Conservation (phyloP, 2,888 invertebrate genomes). For the Nezara viridula region DNA sequence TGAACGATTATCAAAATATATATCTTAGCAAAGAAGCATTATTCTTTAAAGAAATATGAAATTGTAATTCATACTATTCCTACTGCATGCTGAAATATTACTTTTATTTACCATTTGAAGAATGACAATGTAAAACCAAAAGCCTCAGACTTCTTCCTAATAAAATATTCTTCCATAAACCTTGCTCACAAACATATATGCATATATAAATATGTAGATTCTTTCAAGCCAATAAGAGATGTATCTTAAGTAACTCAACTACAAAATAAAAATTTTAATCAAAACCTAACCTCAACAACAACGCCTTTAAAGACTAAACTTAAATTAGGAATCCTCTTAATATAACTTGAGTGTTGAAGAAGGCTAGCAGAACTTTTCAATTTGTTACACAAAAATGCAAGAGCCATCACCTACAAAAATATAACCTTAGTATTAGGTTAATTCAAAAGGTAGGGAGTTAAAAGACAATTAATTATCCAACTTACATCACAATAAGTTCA, state of each 20-base stretch:
- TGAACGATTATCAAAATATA: too few relatives aligned
- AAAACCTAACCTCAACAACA: conserved; percentile 38
- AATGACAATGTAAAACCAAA: not conserved
- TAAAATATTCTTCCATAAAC: not conserved
- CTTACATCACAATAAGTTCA: not conserved
- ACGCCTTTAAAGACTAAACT: conserved; percentile 19
- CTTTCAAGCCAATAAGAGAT: not conserved
- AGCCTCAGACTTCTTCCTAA: not conserved
- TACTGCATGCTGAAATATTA: not conserved
- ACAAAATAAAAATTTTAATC: not conserved
- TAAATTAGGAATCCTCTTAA: not conserved
- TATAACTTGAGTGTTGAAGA: not conserved
- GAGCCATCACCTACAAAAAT: conserved; percentile 25
- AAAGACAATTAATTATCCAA: not conserved
- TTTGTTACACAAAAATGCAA: conserved; percentile 1
- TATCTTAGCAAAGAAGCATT: not conserved
- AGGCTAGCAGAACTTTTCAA: conserved; percentile 25
- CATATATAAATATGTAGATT: not conserved
- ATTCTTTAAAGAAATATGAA: not conserved
- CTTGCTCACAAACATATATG: not conserved
- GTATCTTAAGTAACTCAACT: not conserved
- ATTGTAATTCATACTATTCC: not conserved
- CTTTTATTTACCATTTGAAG: conserved; percentile 28
- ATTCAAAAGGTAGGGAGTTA: not conserved
- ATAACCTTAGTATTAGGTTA: not conserved